phyloP scores from a whole-genome alignment of 2,113 vertebrate species.

The Jaculus jaculus region DNA sequence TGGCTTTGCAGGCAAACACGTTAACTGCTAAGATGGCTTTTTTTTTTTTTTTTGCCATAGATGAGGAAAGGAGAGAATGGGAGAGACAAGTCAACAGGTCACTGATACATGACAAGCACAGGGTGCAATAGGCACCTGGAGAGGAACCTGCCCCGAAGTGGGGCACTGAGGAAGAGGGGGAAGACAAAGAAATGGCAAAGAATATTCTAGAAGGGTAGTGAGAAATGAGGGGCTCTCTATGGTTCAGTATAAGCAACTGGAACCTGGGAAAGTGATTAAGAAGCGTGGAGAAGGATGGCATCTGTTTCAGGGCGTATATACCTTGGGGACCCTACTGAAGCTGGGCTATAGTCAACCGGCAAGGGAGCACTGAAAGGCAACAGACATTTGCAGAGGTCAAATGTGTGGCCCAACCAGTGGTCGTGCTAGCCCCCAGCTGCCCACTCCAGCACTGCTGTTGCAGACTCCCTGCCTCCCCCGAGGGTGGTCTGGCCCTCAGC shows the following conservation, averaged over 20 bases:
- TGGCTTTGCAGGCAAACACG: too few species aligned
- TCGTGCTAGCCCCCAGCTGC: background rate
- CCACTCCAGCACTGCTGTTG: background rate
- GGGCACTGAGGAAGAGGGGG: background rate
- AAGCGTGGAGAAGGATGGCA: background rate
- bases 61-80: too few species aligned
- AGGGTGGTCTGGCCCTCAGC: background rate
- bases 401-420: too few species aligned
- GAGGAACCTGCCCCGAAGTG: too few species aligned
- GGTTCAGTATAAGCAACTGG: background rate
- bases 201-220: background rate
- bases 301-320: background rate
- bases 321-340: background rate
- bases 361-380: background rate
- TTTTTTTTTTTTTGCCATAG: too few species aligned
- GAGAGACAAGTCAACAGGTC: background rate
- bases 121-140: background rate
- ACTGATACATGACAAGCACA: background rate
- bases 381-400: too few species aligned
- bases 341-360: background rate
- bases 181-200: background rate
- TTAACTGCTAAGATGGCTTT: too few species aligned
- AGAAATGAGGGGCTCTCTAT: background rate
- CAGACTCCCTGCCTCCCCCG: background rate
- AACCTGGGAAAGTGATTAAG: background rate